Percentiles rank a stretch among this genome's conserved stretches.
phyloP scores from a whole-genome alignment of 1,140 invertebrate species.

The Pantala flavescens region DNA sequence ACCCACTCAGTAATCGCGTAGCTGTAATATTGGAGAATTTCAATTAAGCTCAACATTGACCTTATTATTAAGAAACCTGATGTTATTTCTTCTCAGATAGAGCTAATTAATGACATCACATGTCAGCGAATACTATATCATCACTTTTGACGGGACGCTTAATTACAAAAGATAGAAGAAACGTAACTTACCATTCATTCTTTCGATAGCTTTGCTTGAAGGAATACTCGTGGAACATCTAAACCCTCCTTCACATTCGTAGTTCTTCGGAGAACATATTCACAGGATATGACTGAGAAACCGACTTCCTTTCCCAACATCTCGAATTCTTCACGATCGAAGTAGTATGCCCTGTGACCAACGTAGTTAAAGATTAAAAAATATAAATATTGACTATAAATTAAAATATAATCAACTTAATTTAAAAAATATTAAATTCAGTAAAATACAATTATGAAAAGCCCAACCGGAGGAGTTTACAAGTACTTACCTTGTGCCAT shows the following conservation, averaged over 20 bases:
- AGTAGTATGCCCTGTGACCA: constrained; percentile 75
- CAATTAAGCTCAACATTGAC: too few species aligned
- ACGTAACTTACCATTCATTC: background rate
- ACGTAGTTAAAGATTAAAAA: constrained; percentile 28
- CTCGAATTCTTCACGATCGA: constrained; percentile 54
- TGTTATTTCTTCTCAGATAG: background rate
- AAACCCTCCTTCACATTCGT: constrained; percentile 85
- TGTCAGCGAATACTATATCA: background rate
- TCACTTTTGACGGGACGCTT: too few species aligned
- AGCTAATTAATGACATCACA: background rate
- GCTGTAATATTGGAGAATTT: too few species aligned
- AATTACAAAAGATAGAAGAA: too few species aligned
- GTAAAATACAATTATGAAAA: constrained; percentile 18
- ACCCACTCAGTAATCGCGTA: too few species aligned
- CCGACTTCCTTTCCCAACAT: constrained; percentile 52
- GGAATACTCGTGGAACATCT: constrained; percentile 79
- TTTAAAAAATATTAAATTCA: constrained; percentile 11
- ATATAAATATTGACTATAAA: constrained; percentile 22
- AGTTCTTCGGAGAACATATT: constrained; percentile 76
- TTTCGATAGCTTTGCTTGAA: constrained; percentile 62
- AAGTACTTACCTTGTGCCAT: constrained; percentile 75
- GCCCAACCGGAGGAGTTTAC: constrained; percentile 15
- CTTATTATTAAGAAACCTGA: too few species aligned
- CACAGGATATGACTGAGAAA: constrained; percentile 53
- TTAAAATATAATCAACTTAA: constrained; percentile 4